These are phyloP conservation scores for Machimus rusticus DNA, from an alignment of 2,888 invertebrate genomes.

Conservation along the genomic window DNA sequence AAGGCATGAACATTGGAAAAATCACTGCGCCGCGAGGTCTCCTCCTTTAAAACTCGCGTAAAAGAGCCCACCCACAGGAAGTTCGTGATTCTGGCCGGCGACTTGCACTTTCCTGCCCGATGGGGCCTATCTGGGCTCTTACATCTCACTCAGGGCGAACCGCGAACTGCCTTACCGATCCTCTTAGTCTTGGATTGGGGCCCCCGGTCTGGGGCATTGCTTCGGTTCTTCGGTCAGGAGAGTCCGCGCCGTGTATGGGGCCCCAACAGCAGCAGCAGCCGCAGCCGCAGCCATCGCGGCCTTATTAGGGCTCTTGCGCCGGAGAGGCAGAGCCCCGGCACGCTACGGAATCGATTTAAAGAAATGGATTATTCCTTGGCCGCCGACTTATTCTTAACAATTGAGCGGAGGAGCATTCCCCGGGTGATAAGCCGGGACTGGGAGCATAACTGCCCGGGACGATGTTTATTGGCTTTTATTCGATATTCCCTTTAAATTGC, in stretches of 20 bases:
- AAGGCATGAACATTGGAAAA: neutral
- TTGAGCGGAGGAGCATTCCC: neutral
- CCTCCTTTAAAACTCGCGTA: neutral
- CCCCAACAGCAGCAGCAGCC: neutral
- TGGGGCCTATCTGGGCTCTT: slow-evolving; percentile 38
- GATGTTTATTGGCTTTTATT: slow-evolving; percentile 9
- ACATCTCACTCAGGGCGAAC: slow-evolving; percentile 41
- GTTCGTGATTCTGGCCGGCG: slow-evolving; percentile 18
- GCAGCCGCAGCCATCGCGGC: neutral
- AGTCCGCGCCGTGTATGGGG: neutral
- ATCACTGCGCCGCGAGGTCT: neutral
- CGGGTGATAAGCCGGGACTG: neutral
- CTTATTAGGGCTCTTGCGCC: neutral
- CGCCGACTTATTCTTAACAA: slow-evolving; percentile 10
- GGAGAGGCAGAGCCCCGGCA: neutral
- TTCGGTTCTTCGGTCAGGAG: neutral
- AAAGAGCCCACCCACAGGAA: slow-evolving; percentile 42
- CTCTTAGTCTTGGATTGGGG: neutral
- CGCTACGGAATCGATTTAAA: neutral
- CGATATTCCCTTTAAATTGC: slow-evolving; percentile 12
- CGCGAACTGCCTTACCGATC: neutral
- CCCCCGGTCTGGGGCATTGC: neutral
- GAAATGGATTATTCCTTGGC: neutral
- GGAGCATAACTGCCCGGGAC: neutral
- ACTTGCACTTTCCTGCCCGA: slow-evolving; percentile 35